These are phyloP conservation scores for Chrysolina americana DNA, from an alignment of 2,888 invertebrate genomes.

Conservation along the genomic window DNA sequence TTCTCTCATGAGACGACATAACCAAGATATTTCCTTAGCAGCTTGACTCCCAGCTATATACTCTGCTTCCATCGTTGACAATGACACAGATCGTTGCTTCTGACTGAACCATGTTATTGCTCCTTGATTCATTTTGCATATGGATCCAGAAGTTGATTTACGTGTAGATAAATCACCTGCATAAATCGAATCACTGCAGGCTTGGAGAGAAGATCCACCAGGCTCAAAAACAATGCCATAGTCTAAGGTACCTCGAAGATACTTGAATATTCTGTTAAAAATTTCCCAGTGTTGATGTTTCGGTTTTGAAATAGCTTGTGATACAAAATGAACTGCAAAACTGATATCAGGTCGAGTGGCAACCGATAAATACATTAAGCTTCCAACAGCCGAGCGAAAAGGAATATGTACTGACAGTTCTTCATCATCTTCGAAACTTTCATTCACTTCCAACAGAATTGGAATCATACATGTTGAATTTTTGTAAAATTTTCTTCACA, in stretches of 20 bases:
- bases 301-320: conserved; percentile 1
- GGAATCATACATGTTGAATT: conserved; percentile 37
- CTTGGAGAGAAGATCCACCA: background rate
- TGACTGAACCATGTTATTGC: too few relatives aligned
- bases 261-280: conserved; percentile 1
- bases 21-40: too few relatives aligned
- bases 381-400: background rate
- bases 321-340: conserved; percentile 7
- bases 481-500: conserved; percentile 35
- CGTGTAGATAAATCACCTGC: too few relatives aligned
- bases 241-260: background rate
- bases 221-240: background rate
- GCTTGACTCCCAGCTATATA: too few relatives aligned
- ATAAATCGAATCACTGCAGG: too few relatives aligned
- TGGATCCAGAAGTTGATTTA: too few relatives aligned
- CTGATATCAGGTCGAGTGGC: background rate
- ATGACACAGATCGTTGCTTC: too few relatives aligned
- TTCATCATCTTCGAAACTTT: background rate
- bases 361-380: conserved; percentile 9
- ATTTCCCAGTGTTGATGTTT: background rate
- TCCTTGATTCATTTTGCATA: too few relatives aligned
- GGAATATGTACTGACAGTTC: background rate
- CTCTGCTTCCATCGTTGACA: too few relatives aligned
- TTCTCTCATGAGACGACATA: too few relatives aligned
- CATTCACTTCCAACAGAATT: conserved; percentile 27